Conservation (phyloP, 2,888 invertebrate genomes). For the Ennomos fuscantarius region DNA sequence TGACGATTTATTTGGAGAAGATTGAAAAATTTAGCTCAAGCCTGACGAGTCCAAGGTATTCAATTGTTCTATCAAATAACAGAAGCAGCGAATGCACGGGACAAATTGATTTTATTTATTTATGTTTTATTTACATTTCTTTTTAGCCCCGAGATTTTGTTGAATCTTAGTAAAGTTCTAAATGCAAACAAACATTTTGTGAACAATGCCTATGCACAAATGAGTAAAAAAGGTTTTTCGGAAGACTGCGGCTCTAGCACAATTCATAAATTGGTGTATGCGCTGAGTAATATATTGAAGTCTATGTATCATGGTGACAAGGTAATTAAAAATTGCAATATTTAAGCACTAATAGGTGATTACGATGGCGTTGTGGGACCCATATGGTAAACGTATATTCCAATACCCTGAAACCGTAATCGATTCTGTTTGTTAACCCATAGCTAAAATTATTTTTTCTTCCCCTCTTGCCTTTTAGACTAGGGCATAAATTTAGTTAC, state of each 20-base stretch:
- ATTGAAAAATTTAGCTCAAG: slow-evolving; percentile 57
- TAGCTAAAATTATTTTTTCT: no score
- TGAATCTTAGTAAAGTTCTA: slow-evolving; percentile 81
- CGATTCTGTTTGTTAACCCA: no score
- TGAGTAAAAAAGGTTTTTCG: slow-evolving; percentile 86
- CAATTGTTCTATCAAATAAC: neutral
- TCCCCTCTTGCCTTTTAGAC: no score
- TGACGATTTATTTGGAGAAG: slow-evolving; percentile 55
- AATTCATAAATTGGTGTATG: slow-evolving; percentile 86
- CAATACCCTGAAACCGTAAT: no score
- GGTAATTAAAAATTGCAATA: slow-evolving; percentile 53
- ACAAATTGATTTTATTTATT: neutral
- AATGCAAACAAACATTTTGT: slow-evolving; percentile 77
- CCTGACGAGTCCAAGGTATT: slow-evolving; percentile 67
- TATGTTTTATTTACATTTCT: slow-evolving; percentile 16
- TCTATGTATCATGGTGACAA: slow-evolving; percentile 68
- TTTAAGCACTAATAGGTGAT: neutral
- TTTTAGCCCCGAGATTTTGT: slow-evolving; percentile 81
- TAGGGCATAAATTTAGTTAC: no score
- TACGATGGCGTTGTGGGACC: no score
- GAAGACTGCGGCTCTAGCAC: slow-evolving; percentile 87
- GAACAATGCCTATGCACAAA: slow-evolving; percentile 81
- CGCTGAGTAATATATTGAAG: slow-evolving; percentile 83
- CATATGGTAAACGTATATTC: no score
- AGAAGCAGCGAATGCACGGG: no score